Percentiles rank a stretch among this genome's conserved stretches.
Conservation (phyloP, 2,888 invertebrate genomes). For the Latrodectus elegans region DNA sequence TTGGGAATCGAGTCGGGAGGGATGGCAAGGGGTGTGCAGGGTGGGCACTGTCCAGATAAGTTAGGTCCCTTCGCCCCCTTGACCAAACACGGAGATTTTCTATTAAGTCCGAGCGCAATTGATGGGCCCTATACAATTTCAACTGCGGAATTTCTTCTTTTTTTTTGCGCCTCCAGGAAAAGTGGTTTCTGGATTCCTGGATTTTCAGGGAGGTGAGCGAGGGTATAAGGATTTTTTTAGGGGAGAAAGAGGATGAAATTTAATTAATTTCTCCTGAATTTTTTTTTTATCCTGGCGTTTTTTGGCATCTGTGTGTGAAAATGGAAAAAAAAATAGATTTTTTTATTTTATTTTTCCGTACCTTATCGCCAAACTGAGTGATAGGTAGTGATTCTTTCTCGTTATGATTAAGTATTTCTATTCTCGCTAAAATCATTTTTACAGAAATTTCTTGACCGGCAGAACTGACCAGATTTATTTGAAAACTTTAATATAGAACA, state of each 20-base stretch:
- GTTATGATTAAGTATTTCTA: background rate
- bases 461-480: too few species aligned
- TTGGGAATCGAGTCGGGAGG: slow-evolving; percentile 40
- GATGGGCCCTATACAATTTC: slow-evolving; percentile 67
- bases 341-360: background rate
- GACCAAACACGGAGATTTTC: slow-evolving; percentile 67
- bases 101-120: slow-evolving; percentile 65
- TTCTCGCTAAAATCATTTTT: too few species aligned
- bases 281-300: background rate
- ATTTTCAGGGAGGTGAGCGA: slow-evolving; percentile 28
- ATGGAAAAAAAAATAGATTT: slow-evolving; percentile 20
- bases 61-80: slow-evolving; percentile 53
- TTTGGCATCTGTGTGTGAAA: slow-evolving; percentile 7
- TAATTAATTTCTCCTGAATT: slow-evolving; percentile 60
- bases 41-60: slow-evolving; percentile 59
- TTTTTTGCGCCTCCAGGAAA: slow-evolving; percentile 27
- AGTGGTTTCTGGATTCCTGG: slow-evolving; percentile 36
- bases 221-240: slow-evolving; percentile 4
- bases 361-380: background rate
- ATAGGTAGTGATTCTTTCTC: background rate
- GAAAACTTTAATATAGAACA: too few species aligned
- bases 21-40: slow-evolving; percentile 1
- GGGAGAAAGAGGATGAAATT: slow-evolving; percentile 53
- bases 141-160: slow-evolving; percentile 55
- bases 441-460: too few species aligned